A percentile compares a stretch with the other conserved stretches of the same genome.
phyloP scores from a whole-genome alignment of 2,113 vertebrate genomes.

The Cryptomyrus ogoouensis region DNA sequence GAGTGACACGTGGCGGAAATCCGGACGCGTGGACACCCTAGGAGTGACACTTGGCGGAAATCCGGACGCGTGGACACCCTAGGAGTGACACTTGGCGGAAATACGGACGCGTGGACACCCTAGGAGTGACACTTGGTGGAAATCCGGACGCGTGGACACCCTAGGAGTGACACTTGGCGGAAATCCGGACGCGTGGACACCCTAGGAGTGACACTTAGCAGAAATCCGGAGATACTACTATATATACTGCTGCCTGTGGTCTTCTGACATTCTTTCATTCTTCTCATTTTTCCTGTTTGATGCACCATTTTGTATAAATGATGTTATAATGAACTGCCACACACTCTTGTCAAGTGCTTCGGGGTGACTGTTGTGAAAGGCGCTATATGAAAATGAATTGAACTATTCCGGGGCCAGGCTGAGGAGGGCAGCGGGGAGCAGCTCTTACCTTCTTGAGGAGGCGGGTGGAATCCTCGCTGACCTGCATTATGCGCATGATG shows the following conservation, averaged over 20 bases:
- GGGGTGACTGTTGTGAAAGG: not conserved
- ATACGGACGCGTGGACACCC: too few species aligned
- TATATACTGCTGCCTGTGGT: not conserved
- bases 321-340: not conserved
- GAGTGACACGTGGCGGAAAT: not conserved
- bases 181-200: not conserved
- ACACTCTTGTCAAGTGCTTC: not conserved
- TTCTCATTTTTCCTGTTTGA: not conserved
- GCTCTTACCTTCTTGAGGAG: slow-evolving; percentile 90
- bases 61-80: too few species aligned
- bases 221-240: not conserved
- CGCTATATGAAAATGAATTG: not conserved
- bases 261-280: not conserved
- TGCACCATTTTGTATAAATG: not conserved
- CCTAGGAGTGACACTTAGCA: not conserved
- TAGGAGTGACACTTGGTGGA: not conserved
- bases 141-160: rapidly evolving
- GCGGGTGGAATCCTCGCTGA: slow-evolving; percentile 94
- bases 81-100: too few species aligned
- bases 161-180: not conserved
- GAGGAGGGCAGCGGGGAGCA: rapidly evolving
- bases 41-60: too few species aligned
- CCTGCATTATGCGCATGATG: slow-evolving; percentile 99
- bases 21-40: too few species aligned
- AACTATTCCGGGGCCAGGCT: not conserved